These are phyloP conservation scores for Danio albolineatus DNA, from an alignment of 2,797 vertebrate genomes.

Conservation along the genomic window DNA sequence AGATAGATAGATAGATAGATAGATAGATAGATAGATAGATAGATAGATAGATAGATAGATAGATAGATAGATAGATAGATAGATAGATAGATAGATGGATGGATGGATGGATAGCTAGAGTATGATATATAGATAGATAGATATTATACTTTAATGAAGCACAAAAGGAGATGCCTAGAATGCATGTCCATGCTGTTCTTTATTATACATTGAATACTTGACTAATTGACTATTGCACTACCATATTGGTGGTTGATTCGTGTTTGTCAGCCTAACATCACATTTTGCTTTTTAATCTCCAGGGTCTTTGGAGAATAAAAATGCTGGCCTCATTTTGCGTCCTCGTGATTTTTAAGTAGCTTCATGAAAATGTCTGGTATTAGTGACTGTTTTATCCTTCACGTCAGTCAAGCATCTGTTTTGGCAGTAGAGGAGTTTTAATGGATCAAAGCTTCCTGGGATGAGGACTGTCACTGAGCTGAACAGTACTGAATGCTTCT, in stretches of 20 bases:
- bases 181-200: too few relatives aligned
- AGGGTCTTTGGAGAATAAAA: not conserved
- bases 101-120: too few relatives aligned
- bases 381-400: not conserved
- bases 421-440: constrained; percentile 22
- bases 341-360: not conserved
- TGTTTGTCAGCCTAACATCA: not conserved
- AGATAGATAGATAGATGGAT: too few relatives aligned
- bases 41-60: too few relatives aligned
- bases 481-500: not conserved
- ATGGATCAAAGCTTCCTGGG: constrained; percentile 17
- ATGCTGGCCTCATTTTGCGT: not conserved
- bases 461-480: not conserved
- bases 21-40: too few relatives aligned
- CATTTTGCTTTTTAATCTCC: not conserved
- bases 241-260: not conserved
- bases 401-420: not conserved
- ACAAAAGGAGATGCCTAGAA: not conserved
- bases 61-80: too few relatives aligned
- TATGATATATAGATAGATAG: too few relatives aligned
- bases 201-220: too few relatives aligned
- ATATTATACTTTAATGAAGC: not conserved
- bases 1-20: too few relatives aligned
- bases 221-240: too few relatives aligned
- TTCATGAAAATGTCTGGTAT: not conserved